Conservation (phyloP, 2,888 invertebrate genomes). For the Synanthedon myopaeformis region DNA sequence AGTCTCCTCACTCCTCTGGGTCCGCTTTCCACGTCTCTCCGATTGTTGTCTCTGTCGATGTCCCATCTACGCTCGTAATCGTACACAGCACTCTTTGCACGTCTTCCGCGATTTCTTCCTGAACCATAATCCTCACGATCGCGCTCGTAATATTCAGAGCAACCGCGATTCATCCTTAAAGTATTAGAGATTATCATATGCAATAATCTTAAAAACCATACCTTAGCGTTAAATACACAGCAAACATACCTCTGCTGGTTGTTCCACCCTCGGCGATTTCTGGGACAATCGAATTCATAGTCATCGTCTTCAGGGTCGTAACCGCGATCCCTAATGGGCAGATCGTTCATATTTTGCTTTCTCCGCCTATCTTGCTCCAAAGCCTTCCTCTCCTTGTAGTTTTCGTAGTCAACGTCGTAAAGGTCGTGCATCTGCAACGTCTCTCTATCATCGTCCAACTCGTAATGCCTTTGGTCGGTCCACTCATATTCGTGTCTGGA, state of each 20-base stretch:
- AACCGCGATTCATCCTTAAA: slow-evolving; percentile 33
- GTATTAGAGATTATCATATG: background rate
- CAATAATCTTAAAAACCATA: background rate
- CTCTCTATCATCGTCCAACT: slow-evolving; percentile 46
- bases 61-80: slow-evolving; percentile 36
- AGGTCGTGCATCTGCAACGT: slow-evolving; percentile 55
- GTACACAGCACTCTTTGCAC: slow-evolving; percentile 46
- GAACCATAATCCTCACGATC: slow-evolving; percentile 28
- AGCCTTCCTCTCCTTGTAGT: slow-evolving; percentile 61
- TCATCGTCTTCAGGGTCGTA: slow-evolving; percentile 61
- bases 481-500: slow-evolving; percentile 39
- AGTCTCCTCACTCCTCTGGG: slow-evolving; percentile 22
- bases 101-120: slow-evolving; percentile 29
- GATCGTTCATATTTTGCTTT: slow-evolving; percentile 30
- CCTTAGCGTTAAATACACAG: background rate
- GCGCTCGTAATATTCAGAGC: slow-evolving; percentile 44
- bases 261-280: background rate
- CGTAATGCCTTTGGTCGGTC: slow-evolving; percentile 33
- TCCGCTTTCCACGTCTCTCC: slow-evolving; percentile 14
- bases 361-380: slow-evolving; percentile 29
- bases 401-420: slow-evolving; percentile 54
- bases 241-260: background rate
- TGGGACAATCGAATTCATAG: slow-evolving; percentile 35
- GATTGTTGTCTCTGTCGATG: slow-evolving; percentile 15
- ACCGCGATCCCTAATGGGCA: slow-evolving; percentile 34